Conservation (phyloP, 2,888 invertebrate genomes). For the Napeogenes inachia region DNA sequence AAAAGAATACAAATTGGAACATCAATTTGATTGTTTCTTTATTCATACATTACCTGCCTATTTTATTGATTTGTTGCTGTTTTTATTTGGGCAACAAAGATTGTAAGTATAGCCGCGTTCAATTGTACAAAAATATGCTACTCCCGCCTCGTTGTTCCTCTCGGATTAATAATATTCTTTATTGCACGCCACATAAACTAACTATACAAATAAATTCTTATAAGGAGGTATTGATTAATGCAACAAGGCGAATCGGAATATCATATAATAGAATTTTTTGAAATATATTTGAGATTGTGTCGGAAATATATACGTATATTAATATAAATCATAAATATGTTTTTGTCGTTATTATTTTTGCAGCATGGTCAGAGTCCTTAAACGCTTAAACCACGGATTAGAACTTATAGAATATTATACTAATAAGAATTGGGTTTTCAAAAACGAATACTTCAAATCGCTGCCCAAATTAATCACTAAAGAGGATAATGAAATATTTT, state of each 20-base stretch:
- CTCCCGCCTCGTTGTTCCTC: no score
- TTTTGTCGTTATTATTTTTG: neutral
- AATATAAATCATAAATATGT: no score
- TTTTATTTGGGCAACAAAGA: constrained; percentile 79
- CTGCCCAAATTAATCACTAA: constrained; percentile 16
- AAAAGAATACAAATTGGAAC: constrained; percentile 78
- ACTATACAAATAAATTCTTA: no score
- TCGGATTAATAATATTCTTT: no score
- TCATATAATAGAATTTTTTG: no score
- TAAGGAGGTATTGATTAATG: no score
- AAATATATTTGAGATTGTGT: no score
- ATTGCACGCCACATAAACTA: no score
- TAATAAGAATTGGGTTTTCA: constrained; percentile 28
- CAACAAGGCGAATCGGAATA: no score
- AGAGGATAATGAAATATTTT: constrained; percentile 25
- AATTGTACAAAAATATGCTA: no score
- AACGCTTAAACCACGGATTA: constrained; percentile 13
- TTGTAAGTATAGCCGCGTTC: constrained; percentile 75
- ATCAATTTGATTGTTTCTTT: constrained; percentile 78
- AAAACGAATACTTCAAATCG: constrained; percentile 23
- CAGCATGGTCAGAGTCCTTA: constrained; percentile 39
- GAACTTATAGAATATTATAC: constrained; percentile 36
- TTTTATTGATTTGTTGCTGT: constrained; percentile 79
- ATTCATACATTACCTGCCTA: constrained; percentile 84
- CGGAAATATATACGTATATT: no score